Base-by-base conservation (phyloP, 2,113 vertebrate species). In the Perognathus longimembris region DNA sequence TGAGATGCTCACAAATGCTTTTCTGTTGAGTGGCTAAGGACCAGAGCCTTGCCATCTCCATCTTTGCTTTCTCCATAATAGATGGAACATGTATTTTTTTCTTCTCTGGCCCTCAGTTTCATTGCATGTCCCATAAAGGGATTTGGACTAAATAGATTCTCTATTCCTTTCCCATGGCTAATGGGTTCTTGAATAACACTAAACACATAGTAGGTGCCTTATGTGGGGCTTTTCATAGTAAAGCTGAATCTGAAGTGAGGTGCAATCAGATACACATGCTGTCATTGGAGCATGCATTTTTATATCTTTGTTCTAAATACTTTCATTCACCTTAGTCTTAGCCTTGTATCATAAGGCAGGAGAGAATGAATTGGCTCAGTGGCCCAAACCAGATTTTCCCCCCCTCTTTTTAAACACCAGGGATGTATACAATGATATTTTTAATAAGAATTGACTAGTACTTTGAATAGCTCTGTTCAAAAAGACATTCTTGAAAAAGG, bases 401-500 rank as follows among this genome's bases (percentile, higher is more conserved):
- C 22, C 20, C 24, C 28, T 80, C 57, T 77, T 92, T 92, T 95
- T n/a, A 81, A 92, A 81, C 21, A 70, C 66, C 24, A 71, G 24
- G 80, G 36, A 91, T 61, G 8, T 67, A n/a, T 32, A 57, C 57
- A 36, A 42, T 86, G 80, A 75, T 94, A 81, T 86, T 95, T 94
- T 96, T 81, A 93, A 87, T 89, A 91, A 86, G 45, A 93, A 64
- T 78, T 91, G 45, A 21, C 81, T 38, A 3, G 70, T 80, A 70
- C 80, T 93, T 95, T 87, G 87, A 92, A 92, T 85, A 87, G 77
- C 63, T 92, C n/a, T 83, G 24, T 63, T 95, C 63, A 84, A 84
- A 96, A 96, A 91, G 83, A 69, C 38, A 87, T 89, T 83, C 63
- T 93, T 92, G 76, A 64, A 80, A 94, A 95, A 87, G 77, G 8